Conservation (phyloP, 1,140 invertebrate species). For the Magallana gigas region DNA sequence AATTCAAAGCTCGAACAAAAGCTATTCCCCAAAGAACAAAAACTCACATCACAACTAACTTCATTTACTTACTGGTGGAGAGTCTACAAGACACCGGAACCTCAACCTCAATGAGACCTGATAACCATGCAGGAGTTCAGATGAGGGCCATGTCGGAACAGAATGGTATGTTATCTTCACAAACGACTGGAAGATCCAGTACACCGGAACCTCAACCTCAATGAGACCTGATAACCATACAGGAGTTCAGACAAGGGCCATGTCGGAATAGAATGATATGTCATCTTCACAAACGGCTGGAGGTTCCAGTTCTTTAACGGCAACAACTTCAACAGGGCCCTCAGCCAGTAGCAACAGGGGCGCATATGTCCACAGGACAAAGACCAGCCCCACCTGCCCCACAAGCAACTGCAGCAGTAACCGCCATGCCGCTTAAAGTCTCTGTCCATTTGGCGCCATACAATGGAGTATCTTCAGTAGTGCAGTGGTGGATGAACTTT, state of each 20-base stretch:
- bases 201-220: neutral
- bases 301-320: neutral
- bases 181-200: neutral
- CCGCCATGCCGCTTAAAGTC: no score
- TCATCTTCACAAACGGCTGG: neutral
- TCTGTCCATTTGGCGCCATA: no score
- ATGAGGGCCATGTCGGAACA: neutral
- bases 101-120: neutral
- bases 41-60: no score
- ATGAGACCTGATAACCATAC: neutral
- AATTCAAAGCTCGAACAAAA: no score
- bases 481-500: no score
- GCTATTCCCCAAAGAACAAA: no score
- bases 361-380: neutral
- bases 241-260: neutral
- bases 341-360: neutral
- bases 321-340: neutral
- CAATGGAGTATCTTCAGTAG: no score
- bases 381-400: neutral
- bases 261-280: neutral
- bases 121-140: neutral
- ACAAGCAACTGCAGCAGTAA: no score
- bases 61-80: neutral
- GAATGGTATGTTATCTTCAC: neutral
- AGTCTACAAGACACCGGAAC: neutral